Evolutionary conservation across 2,888 invertebrate genomes (phyloP), one percentile per base, ranked within the genome.

Genomic region (Nymphalis c-album): DNA sequence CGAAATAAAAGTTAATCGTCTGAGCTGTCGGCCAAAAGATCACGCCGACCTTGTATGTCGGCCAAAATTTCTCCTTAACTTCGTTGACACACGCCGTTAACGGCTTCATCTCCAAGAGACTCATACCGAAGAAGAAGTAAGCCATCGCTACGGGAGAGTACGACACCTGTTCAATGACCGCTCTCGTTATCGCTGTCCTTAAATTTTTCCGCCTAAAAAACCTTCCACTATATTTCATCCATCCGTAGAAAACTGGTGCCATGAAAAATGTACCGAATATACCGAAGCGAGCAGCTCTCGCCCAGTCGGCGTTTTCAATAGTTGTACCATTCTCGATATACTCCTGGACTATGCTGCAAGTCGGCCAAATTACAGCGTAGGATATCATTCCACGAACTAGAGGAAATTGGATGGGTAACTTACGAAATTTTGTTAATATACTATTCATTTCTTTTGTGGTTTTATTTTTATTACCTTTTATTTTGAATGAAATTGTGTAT

Each of bases 61-160:
- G 94, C 87, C 94, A 92, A 74, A 96, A 95, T 79, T 96, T 96
- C 60, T 93, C 93, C 75, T 90, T 92, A 0, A 96, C 95, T 88
- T 96, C 96, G 40, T 94, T 88, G 4, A 93, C 79, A n/a, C 95
- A 95, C 17, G 91, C 91, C 0, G 90, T 82, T 2, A 95, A 72
- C 0, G 94, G 93, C 76, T 95, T 95, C 69, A 93, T 89, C 84
- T 96, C 96, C 16, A 96, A 80, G 4, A 95, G 77, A 74, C 94
- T 95, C 94, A 96, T 96, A 2, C 95, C 95, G 75, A 95, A 95
- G 82, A 95, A 96, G 80, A 96, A 96, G 73, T 94, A 95, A 3
- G 94, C 93, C 93, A 96, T 94, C 0, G 96, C 96, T 16, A 94
- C 84, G 0, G 96, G 96, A 0, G 95, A 94, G 77, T 96, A 96